Base-by-base conservation (phyloP, 2,113 vertebrate species). In the Scortum barcoo region DNA sequence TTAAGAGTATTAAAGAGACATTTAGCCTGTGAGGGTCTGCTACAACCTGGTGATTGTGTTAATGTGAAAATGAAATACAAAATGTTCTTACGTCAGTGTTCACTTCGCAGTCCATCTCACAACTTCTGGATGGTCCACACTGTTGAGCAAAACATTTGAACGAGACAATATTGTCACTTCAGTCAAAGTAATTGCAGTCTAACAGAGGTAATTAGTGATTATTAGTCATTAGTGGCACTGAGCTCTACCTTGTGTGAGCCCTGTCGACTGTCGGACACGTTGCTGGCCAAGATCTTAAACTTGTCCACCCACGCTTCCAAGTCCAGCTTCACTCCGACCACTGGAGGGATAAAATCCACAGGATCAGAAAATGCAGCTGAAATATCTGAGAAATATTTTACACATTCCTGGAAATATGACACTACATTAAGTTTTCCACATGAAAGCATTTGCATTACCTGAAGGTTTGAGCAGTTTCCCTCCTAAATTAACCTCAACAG, bases 31-130 rank as follows among this genome's bases (percentile, higher is more conserved):
- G 16, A 51, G 38, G 40, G 19, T 38, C 7, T 51, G 44, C 14
- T 30, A 36, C 24, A 28, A 48, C 20, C 10, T 26, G 5, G 13
- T 24, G 54, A 16, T 51, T 42, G 36, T 57, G 53, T 58, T 30
- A 11, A 58, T 13, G 26, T 22, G 24, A 73, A 22, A 81, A 7
- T 53, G 17, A 50, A 70, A 73, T 7, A 24, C 20, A 48, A 84
- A 78, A 24, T 12, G 4, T 58, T 88, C 96, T 80, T 84, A 99
- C 98, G 90, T 99, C 97, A 67, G 97, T 98, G 95, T 99, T 98
- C 58, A 97, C 97, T 89, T 99, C 98, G 70, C 98, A 99, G 92
- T 99, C 98, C 98, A 99, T 99, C 91, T 99, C 98, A n/a, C 98
- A 99, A 90, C 97, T 97, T 88, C 96, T 96, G 40, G 95, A 97